Base-by-base conservation (phyloP, 2,797 vertebrate genomes). In the Macropus fuliginosus region DNA sequence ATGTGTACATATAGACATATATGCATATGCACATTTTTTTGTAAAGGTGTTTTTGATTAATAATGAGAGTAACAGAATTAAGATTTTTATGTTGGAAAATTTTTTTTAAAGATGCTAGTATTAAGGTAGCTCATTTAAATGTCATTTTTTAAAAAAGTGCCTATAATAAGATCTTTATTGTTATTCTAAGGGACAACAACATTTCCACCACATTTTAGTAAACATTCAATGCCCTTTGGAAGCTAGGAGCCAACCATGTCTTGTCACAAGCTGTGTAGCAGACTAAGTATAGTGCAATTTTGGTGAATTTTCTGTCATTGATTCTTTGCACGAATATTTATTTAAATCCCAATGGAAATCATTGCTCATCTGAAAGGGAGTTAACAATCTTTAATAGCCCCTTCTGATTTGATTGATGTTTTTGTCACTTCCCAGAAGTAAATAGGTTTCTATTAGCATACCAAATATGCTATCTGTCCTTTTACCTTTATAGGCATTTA, bases 371-470 rank as follows among this genome's bases (percentile, higher is more conserved):
- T 98, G 98, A 99, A 98, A 98, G 98, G 98, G 98, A 99, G 98
- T 99, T 99, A 99, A 99, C 98, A 98, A 98, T 99, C 98, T 98
- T 99, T 99, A 99, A 99, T 99, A 98, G 98, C 98, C 98, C 98
- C 98, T 99, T 99, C 98, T 99, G 98, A 98, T 98, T 98, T 99
- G 99, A 99, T 99, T 99, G 99, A 99, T 99, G 98, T 98, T 99
- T 99, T 99, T 99, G 99, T 99, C 99, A 98, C 98, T 98, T 99
- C 98, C 98, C 98, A 96, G 98, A 98, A 98, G 98, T 99, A 99
- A 99, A 99, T 99, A 99, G 98, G 98, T 98, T 98, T 98, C 98
- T 96, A 99, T 99, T 99, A 99, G 98, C 98, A 99, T 98, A 98
- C 97, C 98, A 99, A 98, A 98, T 98, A 98, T 98, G 98, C 96